Evolutionary conservation across 2,797 vertebrate genomes (phyloP).

Genomic region (Pseudochirops cupreus): DNA sequence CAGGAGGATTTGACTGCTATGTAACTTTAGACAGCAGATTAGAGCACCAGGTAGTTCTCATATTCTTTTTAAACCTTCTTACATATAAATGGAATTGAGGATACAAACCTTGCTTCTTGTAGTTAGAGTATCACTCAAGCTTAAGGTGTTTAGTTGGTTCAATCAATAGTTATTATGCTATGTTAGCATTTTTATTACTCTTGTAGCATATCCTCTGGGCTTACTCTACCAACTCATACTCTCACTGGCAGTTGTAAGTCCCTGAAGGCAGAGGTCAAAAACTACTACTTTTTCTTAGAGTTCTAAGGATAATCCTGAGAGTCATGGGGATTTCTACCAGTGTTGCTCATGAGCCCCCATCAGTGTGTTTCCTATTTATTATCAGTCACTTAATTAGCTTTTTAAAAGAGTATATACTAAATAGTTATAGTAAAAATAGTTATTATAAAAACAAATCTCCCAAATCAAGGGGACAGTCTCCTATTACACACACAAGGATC

Average conservation of each 20-base stretch:
- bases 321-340: background rate
- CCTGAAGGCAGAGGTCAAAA: background rate
- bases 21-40: slow-evolving; percentile 66
- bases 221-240: background rate
- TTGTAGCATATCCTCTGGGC: background rate
- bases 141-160: slow-evolving; percentile 60
- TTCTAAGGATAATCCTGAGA: background rate
- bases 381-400: background rate
- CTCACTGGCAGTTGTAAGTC: background rate
- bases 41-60: slow-evolving; percentile 42
- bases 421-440: background rate
- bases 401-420: background rate
- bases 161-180: slow-evolving; percentile 41
- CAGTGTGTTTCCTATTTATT: background rate
- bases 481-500: background rate
- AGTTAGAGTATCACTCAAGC: slow-evolving; percentile 51
- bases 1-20: slow-evolving; percentile 14
- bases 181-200: slow-evolving; percentile 20
- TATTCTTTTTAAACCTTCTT: slow-evolving; percentile 60
- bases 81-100: slow-evolving; percentile 62
- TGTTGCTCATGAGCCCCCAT: background rate
- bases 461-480: background rate
- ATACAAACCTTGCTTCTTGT: slow-evolving; percentile 31
- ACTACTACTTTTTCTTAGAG: background rate
- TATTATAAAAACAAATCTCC: background rate